Evolutionary conservation across 2,888 invertebrate species (phyloP).

Genomic region (Antitype chi): DNA sequence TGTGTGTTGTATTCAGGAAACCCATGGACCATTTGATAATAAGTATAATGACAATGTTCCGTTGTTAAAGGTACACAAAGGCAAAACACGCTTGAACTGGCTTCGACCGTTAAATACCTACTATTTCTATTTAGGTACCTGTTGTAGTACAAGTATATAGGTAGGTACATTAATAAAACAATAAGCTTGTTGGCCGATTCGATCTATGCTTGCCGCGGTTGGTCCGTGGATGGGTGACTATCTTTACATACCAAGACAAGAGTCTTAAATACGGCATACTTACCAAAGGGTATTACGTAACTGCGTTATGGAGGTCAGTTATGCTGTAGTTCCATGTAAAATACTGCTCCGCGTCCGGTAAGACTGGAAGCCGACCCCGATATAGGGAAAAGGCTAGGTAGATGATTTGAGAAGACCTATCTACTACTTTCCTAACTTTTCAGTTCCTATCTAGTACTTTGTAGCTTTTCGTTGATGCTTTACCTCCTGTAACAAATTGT

Average conservation of each 20-base stretch:
- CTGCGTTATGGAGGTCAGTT: no score
- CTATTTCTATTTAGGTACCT: constrained; percentile 31
- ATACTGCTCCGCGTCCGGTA: no score
- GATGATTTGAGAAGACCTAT: no score
- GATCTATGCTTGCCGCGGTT: no score
- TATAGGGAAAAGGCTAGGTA: no score
- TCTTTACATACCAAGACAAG: no score
- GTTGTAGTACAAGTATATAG: neutral
- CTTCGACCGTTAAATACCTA: constrained; percentile 38
- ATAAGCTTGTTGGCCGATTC: neutral
- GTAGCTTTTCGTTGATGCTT: neutral
- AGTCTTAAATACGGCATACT: no score
- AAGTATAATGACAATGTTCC: constrained; percentile 84
- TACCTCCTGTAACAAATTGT: neutral
- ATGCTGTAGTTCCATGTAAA: no score
- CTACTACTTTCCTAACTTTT: neutral
- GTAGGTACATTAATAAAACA: neutral
- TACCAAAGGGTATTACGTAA: no score
- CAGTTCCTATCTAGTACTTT: neutral
- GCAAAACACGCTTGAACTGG: constrained; percentile 65
- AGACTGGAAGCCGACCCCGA: no score
- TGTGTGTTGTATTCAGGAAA: constrained; percentile 65
- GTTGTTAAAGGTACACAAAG: constrained; percentile 81
- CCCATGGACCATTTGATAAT: constrained; percentile 78
- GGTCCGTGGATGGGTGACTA: no score